Evolutionary conservation across 2,113 vertebrate species (phyloP).

Genomic region (Amphiprion percula): DNA sequence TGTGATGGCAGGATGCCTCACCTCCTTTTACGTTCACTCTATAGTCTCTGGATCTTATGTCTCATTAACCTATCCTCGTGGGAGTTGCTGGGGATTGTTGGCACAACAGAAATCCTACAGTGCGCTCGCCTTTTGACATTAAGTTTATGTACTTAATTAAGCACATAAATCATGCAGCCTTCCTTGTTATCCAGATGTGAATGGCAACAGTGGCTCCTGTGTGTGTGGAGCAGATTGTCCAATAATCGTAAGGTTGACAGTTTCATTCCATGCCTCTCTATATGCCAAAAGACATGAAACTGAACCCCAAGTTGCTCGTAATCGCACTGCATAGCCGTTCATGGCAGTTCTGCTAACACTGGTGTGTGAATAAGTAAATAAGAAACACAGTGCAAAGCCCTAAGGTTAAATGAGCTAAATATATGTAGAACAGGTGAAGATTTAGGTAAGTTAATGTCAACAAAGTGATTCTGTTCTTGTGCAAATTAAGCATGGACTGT

Average conservation of each 20-base stretch:
- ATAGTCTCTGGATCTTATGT: slow-evolving; percentile 23
- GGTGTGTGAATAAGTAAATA: no score
- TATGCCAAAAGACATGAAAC: no score
- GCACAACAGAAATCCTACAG: slow-evolving; percentile 61
- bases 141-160: slow-evolving; percentile 74
- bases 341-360: no score
- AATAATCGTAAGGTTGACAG: no score
- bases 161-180: slow-evolving; percentile 62
- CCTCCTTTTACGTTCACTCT: slow-evolving; percentile 21
- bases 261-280: no score
- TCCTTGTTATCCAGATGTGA: slow-evolving; percentile 37
- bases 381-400: no score
- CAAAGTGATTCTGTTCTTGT: slow-evolving; percentile 8
- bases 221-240: no score
- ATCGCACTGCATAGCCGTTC: no score
- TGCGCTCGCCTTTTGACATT: slow-evolving; percentile 60
- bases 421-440: neutral
- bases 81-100: slow-evolving; percentile 46
- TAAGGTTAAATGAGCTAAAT: no score
- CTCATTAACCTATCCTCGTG: slow-evolving; percentile 45
- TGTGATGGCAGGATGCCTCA: slow-evolving; percentile 38
- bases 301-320: no score
- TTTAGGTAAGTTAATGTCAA: slow-evolving; percentile 29
- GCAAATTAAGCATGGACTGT: neutral
- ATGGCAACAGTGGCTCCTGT: no score